Evolutionary conservation across 2,797 vertebrate genomes (phyloP), one percentile per base, ranked within the genome.

Genomic region (Apodemus agrarius): DNA sequence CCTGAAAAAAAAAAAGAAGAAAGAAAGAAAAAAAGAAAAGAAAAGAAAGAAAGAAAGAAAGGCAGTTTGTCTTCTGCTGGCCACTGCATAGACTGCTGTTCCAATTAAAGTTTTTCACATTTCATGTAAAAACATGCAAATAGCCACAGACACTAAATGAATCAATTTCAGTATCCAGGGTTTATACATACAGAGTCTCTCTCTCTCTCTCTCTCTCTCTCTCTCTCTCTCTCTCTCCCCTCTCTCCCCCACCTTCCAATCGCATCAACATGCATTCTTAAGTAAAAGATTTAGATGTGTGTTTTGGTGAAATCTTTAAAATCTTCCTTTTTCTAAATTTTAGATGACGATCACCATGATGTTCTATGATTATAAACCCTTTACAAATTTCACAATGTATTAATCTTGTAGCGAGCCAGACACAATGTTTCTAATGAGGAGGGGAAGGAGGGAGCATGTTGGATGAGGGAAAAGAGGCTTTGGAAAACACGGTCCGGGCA

Each of bases 271-370:
- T 52, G 16, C 24, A 79, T 37, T 92, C 34, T 46, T 2, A 40
- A 82, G 82, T 52, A 74, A 96, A 96, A 69, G 65, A 89, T 40
- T 95, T 91, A 84, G 31, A 69, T 34, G 46, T 65, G n/a, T 90
- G 82, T 87, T 94, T 94, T 95, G n/a, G 69, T 89, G 24, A 94
- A 90, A 86, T 89, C 37, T 11, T 96, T 72, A 81, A 84, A 19
- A 72, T 89, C 84, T 91, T 26, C 67, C 78, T 82, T 63, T 65
- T 49, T 24, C 22, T 37, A 31, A 3, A 69, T 79, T 95, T 96
- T 84, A 83, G 24, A 49, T 83, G 46, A 37, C 63, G 34, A 57
- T 72, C 59, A 11, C 75, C 24, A 52, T 16, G 67, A 92, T 90
- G 59, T n/a, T 43, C 40, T 63, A n/a, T 57, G 76, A 78, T 22